Conservation (phyloP, 2,797 vertebrate species). For the Halcyon chelicuti region DNA sequence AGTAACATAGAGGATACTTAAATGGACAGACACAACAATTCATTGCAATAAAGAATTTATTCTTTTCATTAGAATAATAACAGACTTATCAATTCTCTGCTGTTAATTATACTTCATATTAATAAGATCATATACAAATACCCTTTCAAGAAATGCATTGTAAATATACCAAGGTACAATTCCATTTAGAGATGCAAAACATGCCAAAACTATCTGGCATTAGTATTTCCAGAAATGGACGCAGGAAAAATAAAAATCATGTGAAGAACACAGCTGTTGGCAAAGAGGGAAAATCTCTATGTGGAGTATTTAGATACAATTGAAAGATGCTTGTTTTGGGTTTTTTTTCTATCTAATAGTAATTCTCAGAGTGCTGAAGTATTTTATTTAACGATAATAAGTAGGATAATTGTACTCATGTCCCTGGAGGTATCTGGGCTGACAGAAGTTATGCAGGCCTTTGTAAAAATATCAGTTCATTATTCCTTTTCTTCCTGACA, state of each 20-base stretch:
- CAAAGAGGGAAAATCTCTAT: background rate
- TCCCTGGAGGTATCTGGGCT: background rate
- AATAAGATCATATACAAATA: conserved; percentile 12
- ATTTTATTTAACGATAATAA: background rate
- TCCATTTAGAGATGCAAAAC: background rate
- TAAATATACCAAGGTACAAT: background rate
- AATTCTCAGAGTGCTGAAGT: background rate
- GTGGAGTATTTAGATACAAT: background rate
- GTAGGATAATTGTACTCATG: background rate
- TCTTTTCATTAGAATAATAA: background rate
- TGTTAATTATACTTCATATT: background rate
- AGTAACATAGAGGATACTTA: background rate
- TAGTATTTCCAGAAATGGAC: background rate
- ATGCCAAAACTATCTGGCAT: background rate
- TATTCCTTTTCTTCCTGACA: background rate
- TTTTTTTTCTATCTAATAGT: background rate
- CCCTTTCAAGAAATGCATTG: background rate
- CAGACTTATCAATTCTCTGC: background rate
- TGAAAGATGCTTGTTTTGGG: background rate
- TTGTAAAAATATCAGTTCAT: background rate
- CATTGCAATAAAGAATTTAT: background rate
- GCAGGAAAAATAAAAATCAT: background rate
- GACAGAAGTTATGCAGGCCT: conserved; percentile 6
- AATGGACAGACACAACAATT: background rate
- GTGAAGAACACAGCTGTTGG: background rate